Base-by-base conservation (phyloP, 2,797 vertebrate genomes). In the Lepus townsendii region DNA sequence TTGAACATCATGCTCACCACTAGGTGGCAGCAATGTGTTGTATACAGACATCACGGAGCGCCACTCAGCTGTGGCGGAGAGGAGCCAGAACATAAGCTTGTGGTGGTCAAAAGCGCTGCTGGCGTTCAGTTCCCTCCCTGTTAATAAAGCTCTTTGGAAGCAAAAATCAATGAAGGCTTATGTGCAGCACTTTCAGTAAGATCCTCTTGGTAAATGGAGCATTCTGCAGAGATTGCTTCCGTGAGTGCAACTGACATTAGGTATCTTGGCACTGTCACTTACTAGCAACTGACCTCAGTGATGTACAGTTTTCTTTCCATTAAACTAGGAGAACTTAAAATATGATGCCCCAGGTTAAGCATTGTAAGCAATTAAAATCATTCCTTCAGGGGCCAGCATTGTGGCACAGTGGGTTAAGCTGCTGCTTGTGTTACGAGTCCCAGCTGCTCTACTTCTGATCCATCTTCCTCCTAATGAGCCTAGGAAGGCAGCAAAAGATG, bases 21-120 rank as follows among this genome's bases (percentile, higher is more conserved):
- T 78, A 93, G 97, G 79, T 96, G 96, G 95, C 47, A 2, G 42
- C 66, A 93, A 75, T 38, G 65, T 4, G 60, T 77, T 71, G 7
- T 3, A n/a, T 63, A 83, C n/a, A 86, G 54, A 60, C 5, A 24
- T 35, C 50, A 0, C 24, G 2, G 27, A 8, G 30, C 6, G 32
- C 16, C 0, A 4, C 16, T 42, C 69, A 1, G 19, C 60, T 5
- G 17, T 3, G 16, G 27, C 22, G 12, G 12, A 12, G 2, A 75
- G 17, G 22, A 78, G n/a, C 27, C 8, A 1, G 47, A 38, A 4
- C 8, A 11, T 10, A 27, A 73, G 42, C 2, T 68, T 85, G 60
- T 2, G 5, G 17, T 80, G 42, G 27, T 9, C 42, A 26, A n/a
- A 83, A 57, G 7, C 60, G 65, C 26, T 30, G 7, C n/a, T 38